Base-by-base conservation (phyloP, 1,140 invertebrate genomes). In the Heliconius congener region DNA sequence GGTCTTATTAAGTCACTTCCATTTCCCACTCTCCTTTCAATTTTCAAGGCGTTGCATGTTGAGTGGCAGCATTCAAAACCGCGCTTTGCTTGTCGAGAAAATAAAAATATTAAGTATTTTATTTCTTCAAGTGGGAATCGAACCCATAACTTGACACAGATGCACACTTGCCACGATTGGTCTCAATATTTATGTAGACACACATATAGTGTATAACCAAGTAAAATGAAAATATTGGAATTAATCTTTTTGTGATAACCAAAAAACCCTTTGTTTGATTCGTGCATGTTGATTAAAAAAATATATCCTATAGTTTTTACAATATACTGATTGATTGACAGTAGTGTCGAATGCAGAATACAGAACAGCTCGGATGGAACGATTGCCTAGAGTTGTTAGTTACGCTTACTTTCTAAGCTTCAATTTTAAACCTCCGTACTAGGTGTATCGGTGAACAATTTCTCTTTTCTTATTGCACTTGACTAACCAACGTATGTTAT, bases 391-490 rank as follows among this genome's bases (percentile, higher is more conserved):
- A 27, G 60, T 66, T 27, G 60, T 66, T 66, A 66, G 60, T 27
- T 66, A 66, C 60, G 60, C 60, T 66, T 66, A 66, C 60, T 66
- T 66, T 66, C 60, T 66, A 66, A 66, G 60, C 60, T 66, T 66
- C 60, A 66, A 66, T 66, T 66, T 66, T 27, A 66, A 66, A 66
- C 60, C 60, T 66, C 3, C 11, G n/a, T 66, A 66, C 55, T 66
- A 11, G 60, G 11, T 27, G 60, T 66, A 66, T 66, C 23, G 60
- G 60, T 66, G 60, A 30, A 27, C 11, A 66, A 30, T 66, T 30
- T 66, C 60, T 66, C 60, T 66, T 66, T 23, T n/a, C 55, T n/a
- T 66, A n/a, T 1, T 30, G 23, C 60, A 66, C 23, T 66, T 66
- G n/a, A 66, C n/a, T 66, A 13, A 66, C n/a, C 60, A 66, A 66